Evolutionary conservation across 2,797 vertebrate genomes (phyloP), one percentile per base, ranked within the genome.

Genomic region (Vireo griseus): DNA sequence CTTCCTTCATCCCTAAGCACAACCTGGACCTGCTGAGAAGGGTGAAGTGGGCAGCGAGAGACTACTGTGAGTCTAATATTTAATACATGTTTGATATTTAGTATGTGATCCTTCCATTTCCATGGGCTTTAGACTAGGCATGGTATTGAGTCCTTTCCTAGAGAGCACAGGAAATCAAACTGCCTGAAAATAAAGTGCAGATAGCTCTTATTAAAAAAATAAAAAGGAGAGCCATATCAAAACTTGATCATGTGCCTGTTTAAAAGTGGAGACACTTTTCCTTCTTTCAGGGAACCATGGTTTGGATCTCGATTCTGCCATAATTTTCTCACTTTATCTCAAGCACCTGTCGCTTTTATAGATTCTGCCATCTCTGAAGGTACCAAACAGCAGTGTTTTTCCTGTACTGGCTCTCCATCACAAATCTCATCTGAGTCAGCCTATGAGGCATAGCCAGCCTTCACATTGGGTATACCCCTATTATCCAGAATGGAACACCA

Each of bases 391-490:
- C 10, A 33, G 1, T 24, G 9, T 6, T n/a, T 45, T 52, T 65
- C 73, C 42, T 69, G 3, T 51, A 21, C 5, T 48, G 21, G 5
- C 11, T 81, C 14, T 75, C 54, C 33, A 33, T 7, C 55, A 81
- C 11, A 85, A 33, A 62, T 7, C 22, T 73, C 11, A 59, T 9
- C 29, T 50, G 37, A 51, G 15, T 10, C 6, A 58, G 10, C 16
- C 25, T 40, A 1, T 10, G 1, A 1, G 8, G 58, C 9, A 24
- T 2, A 77, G 5, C 10, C 35, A 33, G 25, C 25, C 12, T 15
- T 61, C 6, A 66, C 5, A 26, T 15, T 61, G 21, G 6, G 10
- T 68, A 33, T 37, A 45, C 0, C 1, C 4, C 6, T 66, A 51
- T 33, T 8, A 37, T 37, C 39, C 22, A 75, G 28, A 47, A 62